Base-by-base conservation (phyloP, 2,113 vertebrate genomes). In the Mungos mungo region DNA sequence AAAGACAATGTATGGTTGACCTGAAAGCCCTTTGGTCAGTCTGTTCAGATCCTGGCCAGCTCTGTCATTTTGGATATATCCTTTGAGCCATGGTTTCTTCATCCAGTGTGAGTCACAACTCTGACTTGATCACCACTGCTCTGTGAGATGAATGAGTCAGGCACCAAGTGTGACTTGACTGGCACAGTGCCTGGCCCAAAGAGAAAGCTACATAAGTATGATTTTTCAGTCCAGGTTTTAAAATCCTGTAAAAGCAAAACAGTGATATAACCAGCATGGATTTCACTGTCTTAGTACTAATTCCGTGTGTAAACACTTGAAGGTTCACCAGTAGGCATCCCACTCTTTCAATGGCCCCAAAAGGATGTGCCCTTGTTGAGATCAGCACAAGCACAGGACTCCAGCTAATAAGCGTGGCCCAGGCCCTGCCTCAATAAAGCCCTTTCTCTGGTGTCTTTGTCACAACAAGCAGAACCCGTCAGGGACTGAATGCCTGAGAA, bases 291-390 rank as follows among this genome's bases (percentile, higher is more conserved):
- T n/a, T 7, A n/a, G 14, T 33, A 71, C 5, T 27, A 19, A 50
- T 38, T 2, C 66, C 11, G 5, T 33, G 3, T 23, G 8, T 31
- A 47, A 23, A 72, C 8, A 33, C 35, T 15, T 35, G 15, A 92
- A 3, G 14, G 2, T 27, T 63, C 29, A 19, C 52, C 41, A 10
- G 21, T 13, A 31, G 16, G 80, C 27, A 65, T 23, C 16, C 7
- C 4, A 66, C 27, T 79, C 21, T 38, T 85, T 50, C 27, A 47
- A 45, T n/a, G 87, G 86, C 31, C 45, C 19, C 29, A 80, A 35
- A 12, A 0, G 31, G 68, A 65, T 0, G 0, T 3, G 16, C 16
- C 27, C 15, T 29, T 16, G 9, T 35, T 47, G n/a, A 85, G 38
- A 60, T 33, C 72, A 82, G 88, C 21, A 45, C 4, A 1, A 74